Evolutionary conservation across 2,797 vertebrate species (phyloP).

Genomic region (Botia kubotai): DNA sequence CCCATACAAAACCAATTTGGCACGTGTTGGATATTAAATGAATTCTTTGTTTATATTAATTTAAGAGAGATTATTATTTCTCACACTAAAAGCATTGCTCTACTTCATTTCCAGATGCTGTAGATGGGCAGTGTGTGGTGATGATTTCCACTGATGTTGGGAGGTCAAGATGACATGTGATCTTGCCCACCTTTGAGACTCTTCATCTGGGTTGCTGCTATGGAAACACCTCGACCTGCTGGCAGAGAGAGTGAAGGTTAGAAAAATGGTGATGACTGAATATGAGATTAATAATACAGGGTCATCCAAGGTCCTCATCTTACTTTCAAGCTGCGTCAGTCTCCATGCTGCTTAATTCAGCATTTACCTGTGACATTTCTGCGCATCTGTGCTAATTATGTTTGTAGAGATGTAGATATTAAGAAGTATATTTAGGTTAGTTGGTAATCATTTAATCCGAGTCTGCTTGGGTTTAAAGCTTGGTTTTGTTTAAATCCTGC

Average conservation of each 20-base stretch:
- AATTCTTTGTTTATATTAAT: too few relatives aligned
- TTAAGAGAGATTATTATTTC: too few relatives aligned
- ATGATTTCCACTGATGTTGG: conserved; percentile 87
- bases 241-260: conserved; percentile 87
- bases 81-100: too few relatives aligned
- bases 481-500: background rate
- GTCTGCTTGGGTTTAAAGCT: background rate
- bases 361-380: background rate
- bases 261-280: conserved; percentile 1
- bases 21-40: too few relatives aligned
- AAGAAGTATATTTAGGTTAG: background rate
- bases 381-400: background rate
- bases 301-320: background rate
- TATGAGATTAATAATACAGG: background rate
- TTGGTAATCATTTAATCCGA: conserved; percentile 11
- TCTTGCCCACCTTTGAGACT: conserved; percentile 89
- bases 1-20: too few relatives aligned
- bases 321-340: background rate
- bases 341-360: background rate
- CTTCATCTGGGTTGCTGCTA: conserved; percentile 88
- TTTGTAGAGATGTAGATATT: background rate
- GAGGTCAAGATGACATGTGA: conserved; percentile 85
- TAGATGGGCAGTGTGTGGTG: conserved; percentile 50
- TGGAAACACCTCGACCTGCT: conserved; percentile 92
- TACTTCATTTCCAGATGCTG: background rate